phyloP scores from a whole-genome alignment of 92 coral and sea anemone genomes.

The Paramuricea clavata region DNA sequence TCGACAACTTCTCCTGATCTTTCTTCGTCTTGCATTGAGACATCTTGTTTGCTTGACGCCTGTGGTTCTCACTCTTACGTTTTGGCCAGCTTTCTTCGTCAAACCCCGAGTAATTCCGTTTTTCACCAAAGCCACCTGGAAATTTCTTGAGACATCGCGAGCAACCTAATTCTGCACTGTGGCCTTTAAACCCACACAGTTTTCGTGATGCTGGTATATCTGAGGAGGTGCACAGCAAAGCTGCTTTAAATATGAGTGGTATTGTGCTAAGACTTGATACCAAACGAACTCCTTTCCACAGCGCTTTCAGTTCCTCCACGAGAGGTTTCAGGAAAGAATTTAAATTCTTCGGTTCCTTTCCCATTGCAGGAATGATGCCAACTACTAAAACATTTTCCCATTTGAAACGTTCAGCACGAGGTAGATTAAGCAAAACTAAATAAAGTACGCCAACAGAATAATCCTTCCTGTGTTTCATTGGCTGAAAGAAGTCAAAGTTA shows the following conservation, averaged over 20 bases:
- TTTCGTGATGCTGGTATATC: conserved; percentile 78
- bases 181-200: conserved; percentile 76
- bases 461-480: conserved; percentile 72
- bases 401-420: conserved; percentile 52
- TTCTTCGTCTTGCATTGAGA: conserved; percentile 64
- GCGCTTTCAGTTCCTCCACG: conserved; percentile 58
- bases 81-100: conserved; percentile 64
- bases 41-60: conserved; percentile 48
- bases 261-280: background rate
- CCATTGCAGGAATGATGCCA: conserved; percentile 67
- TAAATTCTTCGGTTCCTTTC: conserved; percentile 54
- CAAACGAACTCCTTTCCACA: conserved; percentile 64
- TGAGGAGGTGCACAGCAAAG: conserved; percentile 67
- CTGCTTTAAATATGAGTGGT: conserved; percentile 57
- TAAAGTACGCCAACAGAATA: conserved; percentile 80
- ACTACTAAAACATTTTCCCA: conserved; percentile 74
- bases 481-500: conserved; percentile 80
- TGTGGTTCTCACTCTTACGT: conserved; percentile 59
- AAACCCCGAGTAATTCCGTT: conserved; percentile 69
- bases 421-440: conserved; percentile 47
- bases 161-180: conserved; percentile 60
- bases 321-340: conserved; percentile 61
- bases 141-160: conserved; percentile 63
- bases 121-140: conserved; percentile 66
- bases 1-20: conserved; percentile 43